These are phyloP conservation scores for Mallotus villosus DNA, from an alignment of 2,797 vertebrate species.

Conservation along the genomic window DNA sequence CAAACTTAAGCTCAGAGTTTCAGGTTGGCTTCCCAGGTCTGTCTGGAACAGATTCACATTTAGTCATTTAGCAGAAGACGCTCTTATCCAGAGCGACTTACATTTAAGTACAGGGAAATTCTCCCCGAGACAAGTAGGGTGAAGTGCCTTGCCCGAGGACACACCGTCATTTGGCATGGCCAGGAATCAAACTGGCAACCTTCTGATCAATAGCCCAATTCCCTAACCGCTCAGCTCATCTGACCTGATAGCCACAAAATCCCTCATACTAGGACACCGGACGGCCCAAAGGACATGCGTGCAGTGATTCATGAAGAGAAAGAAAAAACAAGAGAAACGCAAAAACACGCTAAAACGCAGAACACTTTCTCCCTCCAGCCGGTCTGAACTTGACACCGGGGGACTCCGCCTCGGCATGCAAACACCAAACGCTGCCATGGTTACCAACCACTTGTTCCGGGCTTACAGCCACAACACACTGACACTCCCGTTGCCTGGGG, in stretches of 20 bases:
- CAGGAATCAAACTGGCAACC: too few relatives aligned
- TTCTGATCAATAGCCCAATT: too few relatives aligned
- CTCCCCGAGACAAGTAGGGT: too few relatives aligned
- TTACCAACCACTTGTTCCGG: conserved; percentile 31
- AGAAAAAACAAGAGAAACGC: not conserved
- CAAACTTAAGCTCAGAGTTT: not conserved
- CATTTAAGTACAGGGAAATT: too few relatives aligned
- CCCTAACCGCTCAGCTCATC: too few relatives aligned
- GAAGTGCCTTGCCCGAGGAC: too few relatives aligned
- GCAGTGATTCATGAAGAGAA: conserved; percentile 18
- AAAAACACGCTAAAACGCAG: too few relatives aligned
- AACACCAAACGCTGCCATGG: conserved; percentile 37
- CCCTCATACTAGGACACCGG: not conserved
- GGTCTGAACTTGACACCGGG: conserved; percentile 6
- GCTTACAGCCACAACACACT: not conserved
- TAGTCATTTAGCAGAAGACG: too few relatives aligned
- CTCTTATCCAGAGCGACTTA: too few relatives aligned
- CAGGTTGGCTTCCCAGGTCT: not conserved
- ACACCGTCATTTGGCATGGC: too few relatives aligned
- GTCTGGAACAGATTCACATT: too few relatives aligned
- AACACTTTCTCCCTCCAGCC: not conserved
- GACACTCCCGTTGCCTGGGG: conserved; percentile 21
- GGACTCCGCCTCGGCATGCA: conserved; percentile 43
- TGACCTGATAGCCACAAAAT: not conserved
- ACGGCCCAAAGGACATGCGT: not conserved